Conservation (phyloP, 2,888 invertebrate genomes). For the Limnephilus auricula region DNA sequence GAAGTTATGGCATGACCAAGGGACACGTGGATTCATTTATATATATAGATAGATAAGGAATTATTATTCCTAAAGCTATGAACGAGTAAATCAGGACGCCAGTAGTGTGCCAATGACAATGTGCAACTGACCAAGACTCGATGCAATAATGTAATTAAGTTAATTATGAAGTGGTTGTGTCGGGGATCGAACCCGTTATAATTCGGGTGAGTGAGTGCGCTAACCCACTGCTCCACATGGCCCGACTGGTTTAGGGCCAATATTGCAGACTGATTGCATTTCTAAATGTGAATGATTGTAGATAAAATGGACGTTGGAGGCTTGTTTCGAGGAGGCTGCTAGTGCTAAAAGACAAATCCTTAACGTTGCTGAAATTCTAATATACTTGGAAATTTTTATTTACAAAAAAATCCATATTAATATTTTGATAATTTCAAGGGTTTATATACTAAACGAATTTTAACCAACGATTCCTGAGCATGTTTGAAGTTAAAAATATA, state of each 20-base stretch:
- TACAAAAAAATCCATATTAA: too few species aligned
- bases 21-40: too few species aligned
- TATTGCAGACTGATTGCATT: slow-evolving; percentile 9
- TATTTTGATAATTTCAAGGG: too few species aligned
- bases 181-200: slow-evolving; percentile 59
- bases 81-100: neutral
- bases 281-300: neutral
- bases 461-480: too few species aligned
- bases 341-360: too few species aligned
- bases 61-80: neutral
- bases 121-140: neutral
- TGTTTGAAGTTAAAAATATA: too few species aligned
- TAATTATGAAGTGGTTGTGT: neutral
- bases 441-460: too few species aligned
- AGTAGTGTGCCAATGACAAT: neutral
- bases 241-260: slow-evolving; percentile 43
- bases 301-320: neutral
- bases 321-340: neutral
- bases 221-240: slow-evolving; percentile 51
- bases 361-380: too few species aligned
- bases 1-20: too few species aligned
- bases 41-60: too few species aligned
- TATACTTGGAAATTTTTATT: too few species aligned
- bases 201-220: slow-evolving; percentile 59
- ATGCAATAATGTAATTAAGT: neutral